Evolutionary conservation across 2,888 invertebrate genomes (phyloP), one percentile per base, ranked within the genome.

Genomic region (Itoplectis maculator): DNA sequence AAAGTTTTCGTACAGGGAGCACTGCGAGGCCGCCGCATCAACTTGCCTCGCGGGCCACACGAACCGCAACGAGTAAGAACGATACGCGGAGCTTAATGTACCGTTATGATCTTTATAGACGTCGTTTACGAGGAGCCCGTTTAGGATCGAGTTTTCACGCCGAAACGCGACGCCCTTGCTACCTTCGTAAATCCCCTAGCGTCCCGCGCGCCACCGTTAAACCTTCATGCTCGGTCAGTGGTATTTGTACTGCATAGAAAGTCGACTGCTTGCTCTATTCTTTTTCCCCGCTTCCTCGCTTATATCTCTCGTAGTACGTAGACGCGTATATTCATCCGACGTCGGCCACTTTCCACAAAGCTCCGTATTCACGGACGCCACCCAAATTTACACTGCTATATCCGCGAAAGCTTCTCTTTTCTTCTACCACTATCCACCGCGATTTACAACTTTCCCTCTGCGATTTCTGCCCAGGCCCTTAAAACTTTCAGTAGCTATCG

Each of bases 31-130:
- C 51, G 49, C n/a, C 13, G 40, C 70, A 59, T 70, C 45, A 15
- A 59, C 56, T 20, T 40, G 23, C 56, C 56, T 42, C n/a, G n/a
- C 42, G 15, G 56, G 42, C 56, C n/a, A 82, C 86, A 86, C 56
- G 86, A 87, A 85, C 86, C 79, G n/a, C n/a, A 85, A 72, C 84
- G 81, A n/a, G n/a, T 76, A 70, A 66, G 76, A 74, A 85, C 88
- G 90, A 88, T 91, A 89, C 84, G 82, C n/a, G n/a, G 87, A 84
- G 90, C 78, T 91, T 91, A 91, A 92, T 91, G 91, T 91, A 90
- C 89, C 91, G 91, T 91, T 91, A 91, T 91, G 91, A 91, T 90
- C 90, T 91, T 91, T 89, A 90, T 84, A 86, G 87, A 47, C 72
- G 86, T 78, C 87, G 89, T 91, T 91, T 90, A 91, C 90, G 88